A percentile compares a stretch with the other conserved stretches of the same genome.
Conservation (phyloP, 2,113 vertebrate species). For the Protobothrops flavoviridis region DNA sequence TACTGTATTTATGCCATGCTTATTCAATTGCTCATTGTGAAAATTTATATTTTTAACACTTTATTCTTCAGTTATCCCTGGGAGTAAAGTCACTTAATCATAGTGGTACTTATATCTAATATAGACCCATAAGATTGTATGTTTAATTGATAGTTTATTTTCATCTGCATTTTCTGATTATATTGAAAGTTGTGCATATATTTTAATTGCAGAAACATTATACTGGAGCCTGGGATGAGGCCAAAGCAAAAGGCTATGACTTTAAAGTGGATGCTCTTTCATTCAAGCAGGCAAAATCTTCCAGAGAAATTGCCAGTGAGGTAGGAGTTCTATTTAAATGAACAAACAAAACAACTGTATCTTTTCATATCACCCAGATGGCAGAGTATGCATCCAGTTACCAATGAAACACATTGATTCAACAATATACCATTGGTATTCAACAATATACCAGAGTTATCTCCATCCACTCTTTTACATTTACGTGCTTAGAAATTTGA, state of each 20-base stretch:
- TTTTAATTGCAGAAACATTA: constrained; percentile 74
- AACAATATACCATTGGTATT: not conserved
- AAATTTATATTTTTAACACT: not conserved
- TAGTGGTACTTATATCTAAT: not conserved
- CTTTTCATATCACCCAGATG: rapidly evolving
- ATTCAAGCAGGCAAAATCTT: constrained; percentile 74
- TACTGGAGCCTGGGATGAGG: constrained; percentile 75
- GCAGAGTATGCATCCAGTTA: not conserved
- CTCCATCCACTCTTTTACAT: not conserved
- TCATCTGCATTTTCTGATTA: not conserved
- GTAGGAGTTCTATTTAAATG: constrained; percentile 58
- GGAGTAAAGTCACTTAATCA: not conserved
- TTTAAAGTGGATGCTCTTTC: constrained; percentile 73
- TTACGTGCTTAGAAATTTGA: not conserved
- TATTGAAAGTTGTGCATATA: not conserved
- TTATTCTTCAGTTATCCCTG: not conserved
- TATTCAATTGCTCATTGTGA: not conserved
- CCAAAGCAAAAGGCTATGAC: constrained; percentile 73
- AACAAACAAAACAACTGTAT: not conserved
- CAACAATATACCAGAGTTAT: not conserved
- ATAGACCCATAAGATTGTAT: too few species aligned
- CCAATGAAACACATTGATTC: not conserved
- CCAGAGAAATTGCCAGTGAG: constrained; percentile 78
- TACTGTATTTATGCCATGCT: not conserved
- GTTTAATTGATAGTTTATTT: not conserved